Evolutionary conservation across 2,113 vertebrate genomes (phyloP), one percentile per base, ranked within the genome.

Genomic region (Gadus chalcogrammus): DNA sequence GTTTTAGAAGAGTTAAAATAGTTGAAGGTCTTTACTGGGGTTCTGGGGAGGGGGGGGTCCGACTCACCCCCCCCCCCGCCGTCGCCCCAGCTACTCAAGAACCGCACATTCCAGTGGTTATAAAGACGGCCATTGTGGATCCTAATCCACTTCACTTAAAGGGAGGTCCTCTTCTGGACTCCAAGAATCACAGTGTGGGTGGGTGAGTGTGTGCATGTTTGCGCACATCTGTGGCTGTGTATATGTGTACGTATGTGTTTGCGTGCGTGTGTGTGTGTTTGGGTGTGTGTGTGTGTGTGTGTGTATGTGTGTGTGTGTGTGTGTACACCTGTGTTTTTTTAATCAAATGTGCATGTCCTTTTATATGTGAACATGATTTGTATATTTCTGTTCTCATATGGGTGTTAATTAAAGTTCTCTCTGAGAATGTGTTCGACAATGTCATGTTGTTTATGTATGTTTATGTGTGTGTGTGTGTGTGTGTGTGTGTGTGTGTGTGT

Each of bases 1-100:
- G 85, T 90, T 91, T 90, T 91, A 83, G 80, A 84, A 86, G 84
- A 87, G 85, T 84, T 85, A 87, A 88, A 91, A 89, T 87, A 85
- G 77, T 85, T 79, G 77, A 84, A 84, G 78, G 75, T 69, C 81
- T 77, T 78, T 55, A 56, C 68, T 68, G 28, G 31, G 31, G 31
- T 31, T 31, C 31, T 31, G 31, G 31, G 52, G 52, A 11, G 15
- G 52, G 52, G 52, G 3, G 52, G 52, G 52, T 12, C 12, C 0
- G 8, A 53, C 24, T 76, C 61, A 69, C 69, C 87, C 71, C 73
- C 62, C 52, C 52, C 3, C 52, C 11, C 11, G n/a, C n/a, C n/a
- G n/a, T n/a, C n/a, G n/a, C n/a, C n/a, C n/a, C n/a, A 55, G 12
- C 52, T 16, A 15, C 52, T 16, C 80, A 88, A 83, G 68, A 61